phyloP scores from a whole-genome alignment of 2,113 vertebrate species.

The Murina feae region DNA sequence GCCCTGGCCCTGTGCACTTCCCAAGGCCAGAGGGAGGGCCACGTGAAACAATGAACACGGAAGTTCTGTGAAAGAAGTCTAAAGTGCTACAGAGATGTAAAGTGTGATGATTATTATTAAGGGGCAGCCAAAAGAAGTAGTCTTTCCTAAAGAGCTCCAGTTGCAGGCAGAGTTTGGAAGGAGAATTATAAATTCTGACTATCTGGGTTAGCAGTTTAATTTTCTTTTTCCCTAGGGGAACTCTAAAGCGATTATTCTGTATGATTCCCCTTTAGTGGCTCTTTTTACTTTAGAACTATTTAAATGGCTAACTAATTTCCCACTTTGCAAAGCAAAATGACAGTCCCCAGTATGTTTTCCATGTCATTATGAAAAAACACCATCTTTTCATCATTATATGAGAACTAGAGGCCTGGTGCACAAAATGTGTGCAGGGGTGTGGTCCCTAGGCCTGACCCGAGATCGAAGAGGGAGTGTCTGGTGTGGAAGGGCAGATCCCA shows the following conservation, averaged over 20 bases:
- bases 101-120: background rate
- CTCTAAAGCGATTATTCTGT: constrained; percentile 57
- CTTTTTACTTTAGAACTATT: constrained; percentile 72
- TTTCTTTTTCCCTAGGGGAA: constrained; percentile 53
- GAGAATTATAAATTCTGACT: constrained; percentile 52
- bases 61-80: constrained; percentile 23
- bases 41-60: background rate
- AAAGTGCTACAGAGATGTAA: background rate
- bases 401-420: too few relatives aligned
- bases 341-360: constrained; percentile 69
- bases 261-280: constrained; percentile 64
- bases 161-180: constrained; percentile 51
- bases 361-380: constrained; percentile 77
- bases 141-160: constrained; percentile 49
- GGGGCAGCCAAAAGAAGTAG: constrained; percentile 46
- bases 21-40: background rate
- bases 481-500: too few relatives aligned
- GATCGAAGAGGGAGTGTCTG: too few relatives aligned
- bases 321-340: constrained; percentile 74
- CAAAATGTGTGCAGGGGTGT: too few relatives aligned
- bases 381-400: constrained; percentile 82
- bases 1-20: background rate
- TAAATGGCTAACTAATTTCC: constrained; percentile 74
- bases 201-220: constrained; percentile 75
- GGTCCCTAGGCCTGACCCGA: too few relatives aligned